Percentiles rank a stretch among this genome's conserved stretches.
phyloP scores from a whole-genome alignment of 2,797 vertebrate genomes.

The Natrix natrix region DNA sequence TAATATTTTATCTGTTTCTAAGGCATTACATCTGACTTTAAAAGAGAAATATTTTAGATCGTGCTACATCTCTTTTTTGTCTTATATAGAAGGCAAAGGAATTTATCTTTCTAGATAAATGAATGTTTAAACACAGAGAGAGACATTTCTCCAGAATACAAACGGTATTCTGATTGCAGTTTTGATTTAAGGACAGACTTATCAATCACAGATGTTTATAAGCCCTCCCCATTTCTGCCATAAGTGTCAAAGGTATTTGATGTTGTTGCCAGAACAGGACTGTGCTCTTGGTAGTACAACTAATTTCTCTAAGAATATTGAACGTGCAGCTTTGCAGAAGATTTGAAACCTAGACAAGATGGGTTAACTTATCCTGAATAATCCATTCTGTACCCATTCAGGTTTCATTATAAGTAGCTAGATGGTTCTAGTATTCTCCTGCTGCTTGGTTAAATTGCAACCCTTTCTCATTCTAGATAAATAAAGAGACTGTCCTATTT shows the following conservation, averaged over 20 bases:
- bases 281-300: background rate
- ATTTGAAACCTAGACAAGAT: background rate
- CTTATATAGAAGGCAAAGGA: constrained; percentile 21
- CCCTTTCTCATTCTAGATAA: background rate
- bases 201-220: background rate
- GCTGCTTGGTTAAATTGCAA: background rate
- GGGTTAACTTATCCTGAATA: background rate
- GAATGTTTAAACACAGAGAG: background rate
- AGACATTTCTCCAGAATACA: background rate
- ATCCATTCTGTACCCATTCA: background rate
- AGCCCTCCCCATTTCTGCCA: background rate
- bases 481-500: background rate
- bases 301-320: background rate
- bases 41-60: constrained; percentile 46
- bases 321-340: background rate
- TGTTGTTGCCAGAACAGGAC: background rate
- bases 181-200: background rate
- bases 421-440: background rate
- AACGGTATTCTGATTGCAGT: background rate
- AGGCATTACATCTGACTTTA: constrained; percentile 45
- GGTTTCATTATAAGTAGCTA: background rate
- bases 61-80: constrained; percentile 26
- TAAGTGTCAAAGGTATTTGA: background rate
- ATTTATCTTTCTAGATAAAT: constrained; percentile 41
- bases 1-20: constrained; percentile 50